Evolutionary conservation across 1,140 invertebrate genomes (phyloP), one percentile per base, ranked within the genome.

Genomic region (Macrotrachela quadricornifera): DNA sequence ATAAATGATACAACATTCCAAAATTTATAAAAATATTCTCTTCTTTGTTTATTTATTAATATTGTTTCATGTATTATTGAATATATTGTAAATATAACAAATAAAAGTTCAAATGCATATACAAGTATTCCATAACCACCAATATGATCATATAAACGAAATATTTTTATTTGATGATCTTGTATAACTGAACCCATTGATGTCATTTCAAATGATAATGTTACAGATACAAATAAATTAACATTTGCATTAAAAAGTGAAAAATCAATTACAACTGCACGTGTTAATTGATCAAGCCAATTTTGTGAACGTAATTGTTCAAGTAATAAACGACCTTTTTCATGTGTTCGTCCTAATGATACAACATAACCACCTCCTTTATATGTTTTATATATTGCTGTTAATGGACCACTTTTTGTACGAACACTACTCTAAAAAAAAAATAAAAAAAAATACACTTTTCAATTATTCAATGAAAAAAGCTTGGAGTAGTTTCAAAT

Each of bases 1-100:
- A 61, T 57, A 49, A 74, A 64, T 56, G 74, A 72, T 36, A 72
- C 58, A 30, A 68, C 58, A 51, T 72, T 71, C 72, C 73, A 74
- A 60, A 73, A 73, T 30, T 62, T 61, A 13, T 62, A 62, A 55
- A 74, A 71, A 59, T 74, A 74, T 15, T 60, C 59, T 44, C 58
- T 56, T 47, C 63, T 65, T 51, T 71, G 57, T 42, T 66, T 61
- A 49, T 58, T 62, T 1, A 70, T 48, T 52, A 63, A 61, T 37
- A 57, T 61, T 38, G 64, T 56, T 46, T 61, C 65, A 14, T 62
- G 59, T 10, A 64, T 48, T 41, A 68, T 61, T 59, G 68, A 70
- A 56, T 64, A 67, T 44, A 70, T 30, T 1, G 62, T 62, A 57
- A 66, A 67, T 21, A 57, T 56, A 15, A 61, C 60, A 56, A 63